Base-by-base conservation (phyloP, 2,888 invertebrate genomes). In the Orgyia antiqua region DNA sequence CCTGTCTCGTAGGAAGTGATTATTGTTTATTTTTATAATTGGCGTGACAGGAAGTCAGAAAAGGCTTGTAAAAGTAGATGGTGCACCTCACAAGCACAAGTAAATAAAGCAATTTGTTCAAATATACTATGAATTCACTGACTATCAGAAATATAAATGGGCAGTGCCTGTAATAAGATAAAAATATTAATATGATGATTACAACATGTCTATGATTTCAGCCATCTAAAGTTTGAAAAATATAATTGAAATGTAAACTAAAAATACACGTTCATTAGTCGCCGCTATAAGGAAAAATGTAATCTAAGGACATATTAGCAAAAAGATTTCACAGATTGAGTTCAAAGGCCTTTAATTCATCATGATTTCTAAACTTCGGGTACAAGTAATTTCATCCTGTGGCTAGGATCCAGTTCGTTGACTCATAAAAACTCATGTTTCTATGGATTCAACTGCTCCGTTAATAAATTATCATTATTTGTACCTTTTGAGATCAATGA, bases 1-100 rank as follows among this genome's bases (percentile, higher is more conserved):
- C 62, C 61, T 66, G 63, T 68, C 64, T 37, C 50, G 57, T 63
- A 83, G 83, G 84, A 84, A 84, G 83, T 75, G 73, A 79, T 77
- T 80, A 79, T 73, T 83, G 77, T 83, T 83, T 79, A 82, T 76
- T 79, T 74, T 74, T 69, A 65, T 78, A 83, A 84, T 80, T 77
- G 68, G 65, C 64, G 51, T 55, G 66, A 42, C 72, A 80, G 82
- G 80, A 83, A 84, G 76, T 69, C 54, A 58, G 58, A 62, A 55
- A 54, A 29, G 51, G 33, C 27, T 18, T 25, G 29, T 35, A 31
- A 30, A 18, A 32, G 32, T 47, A 50, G 48, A 45, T 49, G 53
- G 47, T 40, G 57, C 51, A 48, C 58, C 64, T 63, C 64, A 59
- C 66, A 58, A 58, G 61, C 54, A 52, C 58, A 60, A 54, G 61